Conservation (phyloP, 1,140 invertebrate genomes). For the Zaprionus tsacasi region DNA sequence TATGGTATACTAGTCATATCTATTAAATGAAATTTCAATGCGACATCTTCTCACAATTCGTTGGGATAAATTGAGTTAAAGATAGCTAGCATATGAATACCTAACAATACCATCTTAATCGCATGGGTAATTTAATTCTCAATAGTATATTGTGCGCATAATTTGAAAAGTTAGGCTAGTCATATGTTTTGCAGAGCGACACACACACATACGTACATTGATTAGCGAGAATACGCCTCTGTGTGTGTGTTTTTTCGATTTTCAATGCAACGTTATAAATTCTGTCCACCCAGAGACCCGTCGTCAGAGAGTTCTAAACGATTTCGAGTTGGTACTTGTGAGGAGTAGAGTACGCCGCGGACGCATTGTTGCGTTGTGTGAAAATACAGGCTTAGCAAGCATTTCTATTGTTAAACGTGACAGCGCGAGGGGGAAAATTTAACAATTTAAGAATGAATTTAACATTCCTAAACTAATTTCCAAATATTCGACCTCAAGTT, state of each 20-base stretch:
- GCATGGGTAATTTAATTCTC: conserved; percentile 1
- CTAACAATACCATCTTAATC: not conserved
- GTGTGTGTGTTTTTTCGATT: conserved; percentile 13
- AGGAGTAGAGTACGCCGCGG: conserved; percentile 35
- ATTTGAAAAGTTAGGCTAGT: conserved; percentile 7
- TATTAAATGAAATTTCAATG: not conserved
- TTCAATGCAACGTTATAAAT: conserved; percentile 37
- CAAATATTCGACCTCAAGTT: conserved; percentile 41
- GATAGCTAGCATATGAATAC: not conserved
- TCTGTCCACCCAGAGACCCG: conserved; percentile 29
- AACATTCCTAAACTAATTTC: conserved; percentile 64
- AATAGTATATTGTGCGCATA: conserved; percentile 3
- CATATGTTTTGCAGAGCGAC: not conserved
- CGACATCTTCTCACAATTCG: not conserved
- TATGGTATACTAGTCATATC: not conserved
- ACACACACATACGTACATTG: not conserved
- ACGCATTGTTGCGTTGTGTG: conserved; percentile 65
- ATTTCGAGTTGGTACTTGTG: conserved; percentile 44
- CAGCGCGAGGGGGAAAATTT: conserved; percentile 58
- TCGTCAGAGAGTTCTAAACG: conserved; percentile 36
- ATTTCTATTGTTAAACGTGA: conserved; percentile 50
- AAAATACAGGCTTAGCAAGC: conserved; percentile 68
- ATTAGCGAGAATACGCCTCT: conserved; percentile 20
- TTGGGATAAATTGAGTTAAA: not conserved
- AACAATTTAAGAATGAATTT: conserved; percentile 62